Conservation (phyloP, 2,797 vertebrate genomes). For the Pangasius krempfi region DNA sequence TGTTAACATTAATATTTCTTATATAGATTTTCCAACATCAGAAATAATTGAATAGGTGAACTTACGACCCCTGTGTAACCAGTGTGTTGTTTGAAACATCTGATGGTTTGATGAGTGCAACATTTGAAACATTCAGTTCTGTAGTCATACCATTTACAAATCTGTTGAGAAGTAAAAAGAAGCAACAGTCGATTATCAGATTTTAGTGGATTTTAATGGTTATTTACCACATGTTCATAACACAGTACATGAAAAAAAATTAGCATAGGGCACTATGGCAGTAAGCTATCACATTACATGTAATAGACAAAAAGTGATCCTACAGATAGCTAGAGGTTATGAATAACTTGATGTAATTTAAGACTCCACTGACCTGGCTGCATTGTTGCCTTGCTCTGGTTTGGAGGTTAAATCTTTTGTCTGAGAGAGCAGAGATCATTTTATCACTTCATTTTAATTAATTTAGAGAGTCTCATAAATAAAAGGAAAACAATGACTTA, state of each 20-base stretch:
- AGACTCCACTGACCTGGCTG: conserved; percentile 76
- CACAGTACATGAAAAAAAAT: neutral
- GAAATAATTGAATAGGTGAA: conserved; percentile 22
- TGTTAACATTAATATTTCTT: conserved; percentile 11
- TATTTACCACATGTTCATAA: neutral
- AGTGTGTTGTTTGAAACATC: conserved; percentile 70
- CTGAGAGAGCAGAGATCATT: conserved; percentile 48
- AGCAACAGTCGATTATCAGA: neutral
- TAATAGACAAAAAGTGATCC: neutral
- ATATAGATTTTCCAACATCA: neutral
- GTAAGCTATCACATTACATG: neutral
- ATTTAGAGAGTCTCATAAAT: conserved; percentile 18
- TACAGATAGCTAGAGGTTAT: neutral
- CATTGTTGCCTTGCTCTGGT: conserved; percentile 83
- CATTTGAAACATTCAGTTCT: conserved; percentile 63
- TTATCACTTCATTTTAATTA: neutral
- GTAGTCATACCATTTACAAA: conserved; percentile 77
- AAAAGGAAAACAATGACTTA: conserved; percentile 57
- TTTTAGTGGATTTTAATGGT: neutral
- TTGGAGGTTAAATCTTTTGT: conserved; percentile 73
- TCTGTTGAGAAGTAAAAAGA: conserved; percentile 63
- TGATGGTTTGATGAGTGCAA: conserved; percentile 57
- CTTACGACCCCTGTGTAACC: conserved; percentile 79
- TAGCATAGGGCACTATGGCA: neutral
- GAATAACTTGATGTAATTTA: neutral